phyloP scores from a whole-genome alignment of 2,113 vertebrate genomes.

The Hemichromis elongatus region DNA sequence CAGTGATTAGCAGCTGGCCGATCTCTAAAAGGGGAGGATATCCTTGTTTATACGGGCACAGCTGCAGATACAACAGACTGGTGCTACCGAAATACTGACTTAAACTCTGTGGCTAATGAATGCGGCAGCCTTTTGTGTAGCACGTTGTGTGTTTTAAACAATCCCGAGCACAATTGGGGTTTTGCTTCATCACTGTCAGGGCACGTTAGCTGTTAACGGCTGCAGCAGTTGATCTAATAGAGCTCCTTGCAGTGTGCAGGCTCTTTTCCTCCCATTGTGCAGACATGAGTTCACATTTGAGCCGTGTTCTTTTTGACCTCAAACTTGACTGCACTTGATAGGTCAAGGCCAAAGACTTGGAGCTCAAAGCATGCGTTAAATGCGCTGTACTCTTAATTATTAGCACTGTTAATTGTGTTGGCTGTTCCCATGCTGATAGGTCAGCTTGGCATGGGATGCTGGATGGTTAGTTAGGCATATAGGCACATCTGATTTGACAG shows the following conservation, averaged over 20 bases:
- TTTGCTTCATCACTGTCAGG: conserved; percentile 49
- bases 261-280: conserved; percentile 25
- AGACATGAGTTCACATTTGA: conserved; percentile 41
- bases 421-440: conserved; percentile 49
- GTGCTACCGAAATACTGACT: not conserved
- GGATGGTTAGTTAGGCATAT: not conserved
- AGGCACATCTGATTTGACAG: conserved; percentile 26
- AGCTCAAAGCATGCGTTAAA: conserved; percentile 47
- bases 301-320: conserved; percentile 41
- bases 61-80: conserved; percentile 15
- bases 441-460: conserved; percentile 28
- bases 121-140: not conserved
- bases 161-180: conserved; percentile 1
- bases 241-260: conserved; percentile 6
- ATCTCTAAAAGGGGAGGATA: conserved; percentile 4
- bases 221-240: conserved; percentile 41
- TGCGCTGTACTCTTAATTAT: conserved; percentile 30
- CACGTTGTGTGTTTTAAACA: conserved; percentile 23
- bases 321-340: conserved; percentile 63
- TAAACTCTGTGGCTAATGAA: not conserved
- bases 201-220: conserved; percentile 13
- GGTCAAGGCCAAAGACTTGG: conserved; percentile 29
- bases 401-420: conserved; percentile 40
- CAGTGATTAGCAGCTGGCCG: conserved; percentile 13
- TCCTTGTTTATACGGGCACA: conserved; percentile 34